Evolutionary conservation across 2,888 invertebrate species (phyloP), one percentile per base, ranked within the genome.

Genomic region (Lasioglossum lativentre): DNA sequence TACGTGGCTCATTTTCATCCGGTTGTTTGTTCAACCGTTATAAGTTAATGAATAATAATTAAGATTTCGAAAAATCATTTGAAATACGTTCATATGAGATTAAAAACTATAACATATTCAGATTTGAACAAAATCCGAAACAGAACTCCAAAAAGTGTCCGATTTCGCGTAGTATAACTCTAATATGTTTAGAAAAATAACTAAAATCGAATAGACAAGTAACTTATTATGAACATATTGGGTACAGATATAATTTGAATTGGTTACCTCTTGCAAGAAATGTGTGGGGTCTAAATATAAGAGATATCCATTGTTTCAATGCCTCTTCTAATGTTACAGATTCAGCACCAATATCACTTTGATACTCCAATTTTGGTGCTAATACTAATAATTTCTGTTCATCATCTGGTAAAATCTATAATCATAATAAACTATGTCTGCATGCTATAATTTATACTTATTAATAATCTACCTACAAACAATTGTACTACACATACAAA

Each of bases 341-440:
- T 86, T 93, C 93, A 23, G 92, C 93, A 38, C 93, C 93, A 38
- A 93, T 40, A 47, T 75, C 88, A 45, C 86, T 2, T 86, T 93
- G 93, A 75, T 93, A 90, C 71, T 93, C 93, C 56, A 93, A 63
- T 81, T 93, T 93, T 52, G 93, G 91, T 14, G 86, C 88, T 34
- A 93, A 38, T 52, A 93, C 73, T 47, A 92, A 79, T 68, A 86
- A 47, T n/a, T 82, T 85, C 8, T 78, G 73, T n/a, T 82, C 63
- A 6, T 81, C 82, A 45, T 86, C 63, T 72, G 70, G 12, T 23
- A 83, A 77, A 80, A n/a, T 83, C 93, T 93, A 73, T 14, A 59
- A 75, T 70, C 40, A 52, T 73, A 75, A 52, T 42, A 59, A 59
- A 70, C 4, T 4, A 14, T 52, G 6, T 23, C 34, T 16, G 34